A percentile compares a stretch with the other conserved stretches of the same genome.
Conservation (phyloP, 2,797 vertebrate genomes). For the Phrynocephalus forsythii region DNA sequence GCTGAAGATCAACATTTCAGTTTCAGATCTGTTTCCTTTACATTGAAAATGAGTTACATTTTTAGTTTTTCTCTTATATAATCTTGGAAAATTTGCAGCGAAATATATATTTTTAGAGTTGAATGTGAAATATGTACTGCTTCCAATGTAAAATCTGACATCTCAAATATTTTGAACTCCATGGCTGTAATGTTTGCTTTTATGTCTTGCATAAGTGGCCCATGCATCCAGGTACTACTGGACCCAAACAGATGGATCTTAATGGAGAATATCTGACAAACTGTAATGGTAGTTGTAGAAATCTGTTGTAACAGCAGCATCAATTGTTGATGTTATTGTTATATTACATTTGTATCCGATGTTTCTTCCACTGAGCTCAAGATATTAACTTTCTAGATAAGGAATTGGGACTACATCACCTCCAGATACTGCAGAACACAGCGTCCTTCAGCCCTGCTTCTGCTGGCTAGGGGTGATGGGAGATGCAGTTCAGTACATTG, state of each 20-base stretch:
- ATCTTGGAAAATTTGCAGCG: conserved; percentile 57
- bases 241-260: not conserved
- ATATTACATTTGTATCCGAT: not conserved
- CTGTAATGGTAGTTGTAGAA: not conserved
- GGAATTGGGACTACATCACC: not conserved
- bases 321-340: too few relatives aligned
- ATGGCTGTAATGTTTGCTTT: conserved; percentile 18
- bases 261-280: not conserved
- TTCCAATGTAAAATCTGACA: conserved; percentile 55
- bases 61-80: conserved; percentile 69
- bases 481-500: not conserved
- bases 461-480: not conserved
- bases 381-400: not conserved
- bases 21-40: conserved; percentile 68
- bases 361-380: not conserved
- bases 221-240: not conserved
- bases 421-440: not conserved
- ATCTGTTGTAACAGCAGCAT: too few relatives aligned
- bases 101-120: conserved; percentile 56
- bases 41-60: conserved; percentile 40
- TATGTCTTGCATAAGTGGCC: not conserved
- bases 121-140: conserved; percentile 56
- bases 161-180: conserved; percentile 56
- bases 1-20: conserved; percentile 70
- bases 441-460: not conserved